These are phyloP conservation scores for Apoderus coryli DNA, from an alignment of 2,888 invertebrate species.

Conservation along the genomic window DNA sequence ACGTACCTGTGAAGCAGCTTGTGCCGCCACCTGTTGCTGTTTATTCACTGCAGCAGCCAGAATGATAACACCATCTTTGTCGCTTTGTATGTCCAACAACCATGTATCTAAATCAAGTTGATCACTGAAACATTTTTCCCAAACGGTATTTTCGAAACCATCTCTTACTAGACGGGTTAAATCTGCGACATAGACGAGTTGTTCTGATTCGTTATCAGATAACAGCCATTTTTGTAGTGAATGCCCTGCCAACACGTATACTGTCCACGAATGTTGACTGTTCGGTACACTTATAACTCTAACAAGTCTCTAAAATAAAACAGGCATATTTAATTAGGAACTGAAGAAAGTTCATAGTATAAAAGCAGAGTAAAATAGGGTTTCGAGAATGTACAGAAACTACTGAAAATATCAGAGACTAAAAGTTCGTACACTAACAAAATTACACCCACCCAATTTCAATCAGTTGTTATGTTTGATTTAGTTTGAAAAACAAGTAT, in stretches of 20 bases:
- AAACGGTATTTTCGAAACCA: slow-evolving; percentile 45
- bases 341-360: too few relatives aligned
- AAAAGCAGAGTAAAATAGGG: too few relatives aligned
- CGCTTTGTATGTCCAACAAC: slow-evolving; percentile 65
- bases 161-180: slow-evolving; percentile 58
- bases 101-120: slow-evolving; percentile 51
- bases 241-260: slow-evolving; percentile 63
- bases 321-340: too few relatives aligned
- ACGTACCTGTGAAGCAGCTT: too few relatives aligned
- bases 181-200: slow-evolving; percentile 59
- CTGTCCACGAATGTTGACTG: slow-evolving; percentile 36
- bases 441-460: too few relatives aligned
- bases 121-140: slow-evolving; percentile 44
- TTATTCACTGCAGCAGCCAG: slow-evolving; percentile 55
- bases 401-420: too few relatives aligned
- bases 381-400: too few relatives aligned
- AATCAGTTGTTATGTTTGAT: too few relatives aligned
- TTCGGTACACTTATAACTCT: slow-evolving; percentile 44
- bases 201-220: slow-evolving; percentile 45
- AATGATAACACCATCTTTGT: slow-evolving; percentile 48
- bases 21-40: too few relatives aligned
- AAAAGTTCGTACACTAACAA: too few relatives aligned
- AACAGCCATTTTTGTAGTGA: slow-evolving; percentile 75
- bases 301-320: slow-evolving; percentile 40
- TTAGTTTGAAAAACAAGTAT: too few relatives aligned